Percentiles rank a stretch among this genome's conserved stretches.
phyloP scores from a whole-genome alignment of 2,888 invertebrate species.

The Apodemia duryi region DNA sequence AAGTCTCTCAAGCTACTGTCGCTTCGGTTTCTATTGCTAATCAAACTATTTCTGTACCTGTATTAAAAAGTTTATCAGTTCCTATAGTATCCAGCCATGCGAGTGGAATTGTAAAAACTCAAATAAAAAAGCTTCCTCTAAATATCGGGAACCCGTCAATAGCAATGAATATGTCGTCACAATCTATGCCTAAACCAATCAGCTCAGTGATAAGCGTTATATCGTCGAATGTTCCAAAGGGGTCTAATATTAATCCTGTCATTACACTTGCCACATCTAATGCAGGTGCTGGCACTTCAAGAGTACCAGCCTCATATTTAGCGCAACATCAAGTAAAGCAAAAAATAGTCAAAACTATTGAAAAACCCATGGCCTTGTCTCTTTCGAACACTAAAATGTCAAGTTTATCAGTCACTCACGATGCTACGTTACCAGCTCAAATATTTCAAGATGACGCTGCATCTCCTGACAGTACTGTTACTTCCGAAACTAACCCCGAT shows the following conservation, averaged over 20 bases:
- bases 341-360: constrained; percentile 72
- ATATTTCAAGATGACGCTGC: constrained; percentile 84
- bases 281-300: constrained; percentile 45
- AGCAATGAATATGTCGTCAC: constrained; percentile 56
- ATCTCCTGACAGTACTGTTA: constrained; percentile 76
- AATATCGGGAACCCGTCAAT: constrained; percentile 58
- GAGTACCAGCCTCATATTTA: constrained; percentile 65
- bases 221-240: constrained; percentile 64
- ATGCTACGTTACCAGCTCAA: constrained; percentile 81
- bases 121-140: constrained; percentile 58
- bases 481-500: constrained; percentile 47
- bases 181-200: constrained; percentile 59
- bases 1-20: constrained; percentile 80
- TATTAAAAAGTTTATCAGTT: constrained; percentile 64
- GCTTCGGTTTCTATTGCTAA: constrained; percentile 75
- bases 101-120: constrained; percentile 43
- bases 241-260: constrained; percentile 57
- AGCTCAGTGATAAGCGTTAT: constrained; percentile 73
- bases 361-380: constrained; percentile 72
- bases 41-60: constrained; percentile 73
- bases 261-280: constrained; percentile 61
- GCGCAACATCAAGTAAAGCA: constrained; percentile 74
- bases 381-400: constrained; percentile 76
- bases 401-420: constrained; percentile 77
- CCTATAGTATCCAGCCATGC: constrained; percentile 50